Conservation (phyloP, 2,797 vertebrate species). For the Ctenopoma multispine region DNA sequence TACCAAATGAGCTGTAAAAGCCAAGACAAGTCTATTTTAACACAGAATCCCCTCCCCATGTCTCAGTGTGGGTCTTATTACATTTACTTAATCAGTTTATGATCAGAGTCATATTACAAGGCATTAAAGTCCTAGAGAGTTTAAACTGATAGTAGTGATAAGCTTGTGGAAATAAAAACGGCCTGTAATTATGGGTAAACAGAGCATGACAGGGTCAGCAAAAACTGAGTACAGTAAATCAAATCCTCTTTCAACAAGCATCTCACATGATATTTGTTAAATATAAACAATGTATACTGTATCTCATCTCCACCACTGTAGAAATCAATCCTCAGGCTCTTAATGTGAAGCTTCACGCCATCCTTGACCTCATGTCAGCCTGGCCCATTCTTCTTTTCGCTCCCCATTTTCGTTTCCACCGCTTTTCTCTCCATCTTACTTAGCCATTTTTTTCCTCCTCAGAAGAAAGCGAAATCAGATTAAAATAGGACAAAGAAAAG, state of each 20-base stretch:
- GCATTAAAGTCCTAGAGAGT: conserved; percentile 11
- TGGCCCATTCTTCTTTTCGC: conserved; percentile 44
- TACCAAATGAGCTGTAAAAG: conserved; percentile 17
- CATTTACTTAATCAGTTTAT: conserved; percentile 20
- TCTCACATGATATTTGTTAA: conserved; percentile 70
- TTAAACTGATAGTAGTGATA: conserved; percentile 51
- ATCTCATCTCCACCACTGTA: conserved; percentile 44
- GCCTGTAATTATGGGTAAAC: conserved; percentile 50
- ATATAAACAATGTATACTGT: conserved; percentile 53
- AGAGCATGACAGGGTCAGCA: conserved; percentile 41
- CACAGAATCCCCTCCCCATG: neutral
- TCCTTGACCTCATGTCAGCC: conserved; percentile 42
- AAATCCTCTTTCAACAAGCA: conserved; percentile 56
- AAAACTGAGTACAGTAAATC: conserved; percentile 50
- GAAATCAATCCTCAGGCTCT: conserved; percentile 52
- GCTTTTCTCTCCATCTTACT: conserved; percentile 37
- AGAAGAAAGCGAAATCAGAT: conserved; percentile 60
- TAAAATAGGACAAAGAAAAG: conserved; percentile 75
- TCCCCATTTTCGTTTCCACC: conserved; percentile 22
- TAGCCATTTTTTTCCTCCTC: conserved; percentile 15
- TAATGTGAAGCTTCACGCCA: conserved; percentile 35
- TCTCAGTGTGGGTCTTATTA: conserved; percentile 13
- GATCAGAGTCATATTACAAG: conserved; percentile 3
- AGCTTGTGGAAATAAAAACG: conserved; percentile 51
- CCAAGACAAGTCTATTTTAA: conserved; percentile 18